Base-by-base conservation (phyloP, 2,888 invertebrate species). In the Aleiodes testaceus region DNA sequence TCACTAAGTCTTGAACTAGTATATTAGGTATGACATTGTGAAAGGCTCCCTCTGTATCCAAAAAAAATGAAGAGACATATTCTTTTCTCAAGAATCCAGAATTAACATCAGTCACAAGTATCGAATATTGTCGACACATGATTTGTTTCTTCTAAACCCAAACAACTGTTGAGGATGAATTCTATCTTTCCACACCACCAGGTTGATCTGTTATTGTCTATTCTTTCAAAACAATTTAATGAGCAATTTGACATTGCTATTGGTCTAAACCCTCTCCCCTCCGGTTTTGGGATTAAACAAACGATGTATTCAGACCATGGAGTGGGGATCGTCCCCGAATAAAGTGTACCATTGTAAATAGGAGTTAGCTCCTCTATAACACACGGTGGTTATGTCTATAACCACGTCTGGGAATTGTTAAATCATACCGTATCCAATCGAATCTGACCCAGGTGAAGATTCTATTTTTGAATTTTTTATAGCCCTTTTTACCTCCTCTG, bases 1-100 rank as follows among this genome's bases (percentile, higher is more conserved):
- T 16, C 5, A 50, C 50, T 16, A 6, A 50, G 4, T 50, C 50
- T 16, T 61, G 14, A 36, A 61, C 7, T 12, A 36, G 16, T 36
- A 30, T 36, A 14, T 7, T 6, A 14, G 61, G 61, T 7, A 61
- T n/a, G 16, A 73, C 70, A 20, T 66, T 70, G 26, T 70, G 68
- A 22, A 52, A 70, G 2, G 73, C 70, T 3, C 53, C 65, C 42
- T 73, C 45, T 5, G 70, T 73, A 42, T 70, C 70, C 0, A 71
- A n/a, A 18, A 73, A 73, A 1, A 68, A 44, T 0, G 49, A 70
- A 12, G 49, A 63, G 0, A 59, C 18, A 4, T 42, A 26, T 3
- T 67, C 49, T 11, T 26, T 50, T 22, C 45, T 3, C 5, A 9
- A 42, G 3, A 59, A 64, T 12, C 63, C 49, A 30, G 26, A 16